Conservation (phyloP, 2,888 invertebrate genomes). For the Philhelius pedissequus region DNA sequence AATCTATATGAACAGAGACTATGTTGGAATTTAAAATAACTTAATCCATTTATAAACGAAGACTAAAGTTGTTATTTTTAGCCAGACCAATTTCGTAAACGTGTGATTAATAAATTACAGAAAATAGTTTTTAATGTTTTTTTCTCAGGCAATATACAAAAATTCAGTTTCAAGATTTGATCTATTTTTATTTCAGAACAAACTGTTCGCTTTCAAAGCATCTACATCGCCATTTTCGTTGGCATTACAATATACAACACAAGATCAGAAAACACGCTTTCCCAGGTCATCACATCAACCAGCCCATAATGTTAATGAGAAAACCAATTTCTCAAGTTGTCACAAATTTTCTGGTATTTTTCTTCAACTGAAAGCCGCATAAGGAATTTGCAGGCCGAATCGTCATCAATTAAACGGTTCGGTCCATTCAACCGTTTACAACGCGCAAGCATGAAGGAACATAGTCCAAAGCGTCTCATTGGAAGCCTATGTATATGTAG, state of each 20-base stretch:
- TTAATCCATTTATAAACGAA: too few species aligned
- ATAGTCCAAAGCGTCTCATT: background rate
- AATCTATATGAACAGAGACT: too few species aligned
- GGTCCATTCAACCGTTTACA: constrained; percentile 65
- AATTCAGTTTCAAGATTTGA: too few species aligned
- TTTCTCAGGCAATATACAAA: too few species aligned
- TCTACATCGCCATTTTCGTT: background rate
- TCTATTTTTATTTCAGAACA: background rate
- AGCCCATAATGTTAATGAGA: constrained; percentile 53
- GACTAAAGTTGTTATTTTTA: too few species aligned
- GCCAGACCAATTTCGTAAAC: too few species aligned
- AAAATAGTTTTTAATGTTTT: too few species aligned
- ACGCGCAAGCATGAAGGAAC: background rate
- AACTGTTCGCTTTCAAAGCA: background rate
- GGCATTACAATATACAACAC: background rate
- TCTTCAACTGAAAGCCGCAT: constrained; percentile 30
- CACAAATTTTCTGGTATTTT: constrained; percentile 54
- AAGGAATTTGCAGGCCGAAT: constrained; percentile 49
- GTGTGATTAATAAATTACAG: too few species aligned
- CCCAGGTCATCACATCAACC: constrained; percentile 45
- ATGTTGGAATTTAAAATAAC: too few species aligned
- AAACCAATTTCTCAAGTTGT: constrained; percentile 64
- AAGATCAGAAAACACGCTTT: constrained; percentile 14
- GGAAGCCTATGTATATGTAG: background rate
- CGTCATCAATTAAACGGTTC: constrained; percentile 65